Evolutionary conservation across 2,888 invertebrate genomes (phyloP), one percentile per base, ranked within the genome.

Genomic region (Drosophila fulvimacula): DNA sequence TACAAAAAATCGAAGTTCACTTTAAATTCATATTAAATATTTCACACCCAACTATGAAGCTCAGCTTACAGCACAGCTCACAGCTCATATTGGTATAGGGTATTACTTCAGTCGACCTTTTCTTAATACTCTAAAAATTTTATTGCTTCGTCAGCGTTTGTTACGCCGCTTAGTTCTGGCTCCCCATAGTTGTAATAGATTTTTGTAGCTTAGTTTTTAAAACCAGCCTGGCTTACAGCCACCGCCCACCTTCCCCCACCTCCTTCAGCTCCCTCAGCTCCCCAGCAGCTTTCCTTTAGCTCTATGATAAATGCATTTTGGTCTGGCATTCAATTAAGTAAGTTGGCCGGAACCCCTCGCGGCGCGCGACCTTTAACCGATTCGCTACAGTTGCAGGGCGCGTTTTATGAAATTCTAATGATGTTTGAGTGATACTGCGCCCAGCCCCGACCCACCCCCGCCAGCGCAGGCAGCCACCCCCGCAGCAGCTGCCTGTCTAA

Each of bases 281-380:
- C 24, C 24, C 24, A 30, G 27, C 7, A 30, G 27, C 5, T 27
- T 41, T n/a, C 30, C n/a, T 6, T 13, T 30, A 17, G 48, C 46
- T 34, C 24, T 62, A 82, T 87, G 87, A 87, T 85, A 86, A 88
- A 87, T 87, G 86, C 87, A 89, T 74, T 89, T 85, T 60, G 65
- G 55, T 56, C 49, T 64, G 85, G 68, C 76, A 84, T 86, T 89
- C 86, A 87, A 89, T 89, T 87, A 81, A 87, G 67, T 84, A 69
- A 79, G 73, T 81, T 59, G 51, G 57, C 32, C 46, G 51, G 57
- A 59, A 70, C 34, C 69, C 69, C 76, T 58, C 61, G 41, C 57
- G n/a, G 38, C 24, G 24, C 24, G 24, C 59, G 58, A 79, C 70
- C 84, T 87, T 84, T 66, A 59, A 49, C 27, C 74, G 58, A 80